Evolutionary conservation across 2,888 invertebrate species (phyloP).

Genomic region (Junonia oenone): DNA sequence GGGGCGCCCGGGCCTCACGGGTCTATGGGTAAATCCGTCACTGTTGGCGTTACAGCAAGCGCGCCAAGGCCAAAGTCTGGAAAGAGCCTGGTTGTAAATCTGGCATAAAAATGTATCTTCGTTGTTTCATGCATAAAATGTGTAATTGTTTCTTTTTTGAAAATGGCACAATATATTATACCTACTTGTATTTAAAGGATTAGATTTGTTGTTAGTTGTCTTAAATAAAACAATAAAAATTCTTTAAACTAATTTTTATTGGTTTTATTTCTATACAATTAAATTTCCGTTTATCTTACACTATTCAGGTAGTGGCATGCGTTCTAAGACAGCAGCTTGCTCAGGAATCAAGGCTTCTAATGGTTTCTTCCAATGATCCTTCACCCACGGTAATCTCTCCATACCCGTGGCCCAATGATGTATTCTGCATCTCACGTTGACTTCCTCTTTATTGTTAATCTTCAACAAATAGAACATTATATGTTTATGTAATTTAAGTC

Average conservation of each 20-base stretch:
- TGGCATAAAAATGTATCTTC: too few species aligned
- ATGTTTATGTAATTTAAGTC: neutral
- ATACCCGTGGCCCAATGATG: slow-evolving; percentile 87
- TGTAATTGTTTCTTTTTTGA: neutral
- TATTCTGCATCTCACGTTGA: slow-evolving; percentile 86
- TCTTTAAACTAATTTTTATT: neutral
- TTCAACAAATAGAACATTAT: slow-evolving; percentile 45
- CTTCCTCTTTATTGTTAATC: slow-evolving; percentile 87
- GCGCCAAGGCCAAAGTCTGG: too few species aligned
- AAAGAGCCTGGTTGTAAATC: too few species aligned
- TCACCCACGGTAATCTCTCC: slow-evolving; percentile 75
- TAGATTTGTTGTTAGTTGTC: neutral
- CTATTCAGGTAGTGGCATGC: slow-evolving; percentile 49
- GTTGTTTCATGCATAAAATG: too few species aligned
- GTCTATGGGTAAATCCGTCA: too few species aligned
- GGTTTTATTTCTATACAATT: neutral
- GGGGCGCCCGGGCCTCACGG: too few species aligned
- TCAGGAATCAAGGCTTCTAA: slow-evolving; percentile 80
- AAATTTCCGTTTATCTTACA: neutral
- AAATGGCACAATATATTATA: too few species aligned
- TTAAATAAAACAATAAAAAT: neutral
- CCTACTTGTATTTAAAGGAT: too few species aligned
- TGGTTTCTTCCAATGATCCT: slow-evolving; percentile 77
- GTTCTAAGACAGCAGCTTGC: slow-evolving; percentile 58
- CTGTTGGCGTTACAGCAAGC: too few species aligned